Percentiles rank a stretch among this genome's conserved stretches.
These are phyloP conservation scores for Pogonognathellus flavescens DNA, from an alignment of 1,140 invertebrate species.

Conservation along the genomic window DNA sequence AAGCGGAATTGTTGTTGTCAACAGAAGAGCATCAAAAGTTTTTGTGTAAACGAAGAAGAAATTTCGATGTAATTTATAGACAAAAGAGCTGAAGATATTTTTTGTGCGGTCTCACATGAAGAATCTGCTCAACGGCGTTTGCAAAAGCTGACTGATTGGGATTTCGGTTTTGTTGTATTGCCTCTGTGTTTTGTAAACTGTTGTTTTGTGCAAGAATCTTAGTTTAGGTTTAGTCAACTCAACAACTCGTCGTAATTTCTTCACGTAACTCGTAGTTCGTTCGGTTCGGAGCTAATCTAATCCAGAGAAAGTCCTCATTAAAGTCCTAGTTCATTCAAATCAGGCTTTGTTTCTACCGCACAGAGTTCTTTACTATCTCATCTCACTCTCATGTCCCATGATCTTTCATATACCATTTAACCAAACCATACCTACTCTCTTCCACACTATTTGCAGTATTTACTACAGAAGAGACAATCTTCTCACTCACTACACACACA, in stretches of 20 bases:
- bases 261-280: not conserved
- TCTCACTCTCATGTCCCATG: too few species aligned
- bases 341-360: not conserved
- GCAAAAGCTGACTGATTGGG: constrained; percentile 28
- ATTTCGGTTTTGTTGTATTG: not conserved
- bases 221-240: constrained; percentile 9
- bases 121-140: not conserved
- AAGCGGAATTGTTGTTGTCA: not conserved
- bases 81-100: not conserved
- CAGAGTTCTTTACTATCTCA: not conserved
- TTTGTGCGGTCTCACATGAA: not conserved
- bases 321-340: constrained; percentile 20
- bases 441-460: too few species aligned
- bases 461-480: too few species aligned
- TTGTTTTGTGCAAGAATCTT: not conserved
- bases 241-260: not conserved
- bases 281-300: not conserved
- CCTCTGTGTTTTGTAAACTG: constrained; percentile 7
- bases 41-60: not conserved
- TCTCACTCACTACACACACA: too few species aligned
- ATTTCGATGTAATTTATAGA: not conserved
- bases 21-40: not conserved
- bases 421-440: too few species aligned
- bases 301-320: constrained; percentile 28
- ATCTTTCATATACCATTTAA: too few species aligned